Evolutionary conservation across 2,113 vertebrate species (phyloP).

Genomic region (Sprattus sprattus): DNA sequence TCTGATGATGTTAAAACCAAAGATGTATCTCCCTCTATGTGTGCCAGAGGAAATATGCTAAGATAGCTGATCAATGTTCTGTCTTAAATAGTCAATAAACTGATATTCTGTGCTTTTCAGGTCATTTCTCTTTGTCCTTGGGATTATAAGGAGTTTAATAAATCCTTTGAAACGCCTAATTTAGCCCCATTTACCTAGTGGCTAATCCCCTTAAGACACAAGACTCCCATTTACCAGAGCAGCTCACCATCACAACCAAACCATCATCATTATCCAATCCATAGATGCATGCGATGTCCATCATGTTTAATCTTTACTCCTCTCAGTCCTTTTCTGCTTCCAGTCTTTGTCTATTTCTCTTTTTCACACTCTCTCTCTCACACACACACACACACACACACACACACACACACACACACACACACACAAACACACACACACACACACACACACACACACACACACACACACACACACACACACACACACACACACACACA

Average conservation of each 20-base stretch:
- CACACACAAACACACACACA: neutral
- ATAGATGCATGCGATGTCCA: neutral
- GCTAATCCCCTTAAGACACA: neutral
- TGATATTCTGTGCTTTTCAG: neutral
- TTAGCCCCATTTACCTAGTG: neutral
- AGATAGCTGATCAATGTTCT: neutral
- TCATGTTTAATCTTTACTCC: neutral
- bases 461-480: neutral
- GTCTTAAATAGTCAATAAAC: neutral
- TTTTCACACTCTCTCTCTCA: conserved; percentile 31
- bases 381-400: conserved; percentile 5
- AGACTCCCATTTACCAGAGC: neutral
- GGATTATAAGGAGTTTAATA: conserved; percentile 36
- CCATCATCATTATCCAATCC: neutral
- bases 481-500: conserved; percentile 15
- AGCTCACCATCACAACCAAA: neutral
- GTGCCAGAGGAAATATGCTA: neutral
- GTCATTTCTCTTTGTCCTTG: conserved; percentile 25
- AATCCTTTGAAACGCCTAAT: neutral
- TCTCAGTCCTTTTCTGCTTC: neutral
- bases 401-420: neutral
- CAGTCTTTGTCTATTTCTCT: neutral
- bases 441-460: neutral
- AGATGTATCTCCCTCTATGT: too few relatives aligned
- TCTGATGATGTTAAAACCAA: too few relatives aligned